phyloP scores from a whole-genome alignment of 2,113 vertebrate species.

The Odocoileus hemionus region DNA sequence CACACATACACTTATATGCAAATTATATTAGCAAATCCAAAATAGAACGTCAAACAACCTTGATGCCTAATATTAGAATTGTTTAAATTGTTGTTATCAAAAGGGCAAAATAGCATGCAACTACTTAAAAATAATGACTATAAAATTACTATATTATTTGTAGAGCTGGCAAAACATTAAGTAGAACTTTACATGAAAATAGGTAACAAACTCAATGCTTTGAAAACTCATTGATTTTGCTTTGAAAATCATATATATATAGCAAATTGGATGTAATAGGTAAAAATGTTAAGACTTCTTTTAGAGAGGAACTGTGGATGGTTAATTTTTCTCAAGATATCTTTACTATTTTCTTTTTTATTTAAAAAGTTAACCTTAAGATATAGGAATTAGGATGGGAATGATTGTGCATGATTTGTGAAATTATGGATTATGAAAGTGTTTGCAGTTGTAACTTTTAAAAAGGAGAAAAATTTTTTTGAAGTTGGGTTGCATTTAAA shows the following conservation, averaged over 20 bases:
- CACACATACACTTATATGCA: not conserved
- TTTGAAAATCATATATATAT: not conserved
- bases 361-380: not conserved
- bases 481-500: not conserved
- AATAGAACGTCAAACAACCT: not conserved
- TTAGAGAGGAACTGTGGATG: not conserved
- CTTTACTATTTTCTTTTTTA: not conserved
- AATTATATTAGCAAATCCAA: not conserved
- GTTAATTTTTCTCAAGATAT: not conserved
- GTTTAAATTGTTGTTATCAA: not conserved
- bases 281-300: conserved; percentile 9
- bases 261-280: not conserved
- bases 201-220: not conserved
- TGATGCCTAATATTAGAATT: conserved; percentile 8
- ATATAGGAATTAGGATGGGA: not conserved
- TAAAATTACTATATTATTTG: not conserved
- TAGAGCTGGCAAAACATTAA: not conserved
- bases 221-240: not conserved
- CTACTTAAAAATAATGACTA: not conserved
- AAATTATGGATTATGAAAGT: not conserved
- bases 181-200: not conserved
- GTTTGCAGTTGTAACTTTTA: not conserved
- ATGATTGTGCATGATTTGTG: not conserved
- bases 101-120: not conserved
- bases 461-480: conserved; percentile 1